Evolutionary conservation across 2,888 invertebrate species (phyloP), one percentile per base, ranked within the genome.

Genomic region (Cephonodes hylas): DNA sequence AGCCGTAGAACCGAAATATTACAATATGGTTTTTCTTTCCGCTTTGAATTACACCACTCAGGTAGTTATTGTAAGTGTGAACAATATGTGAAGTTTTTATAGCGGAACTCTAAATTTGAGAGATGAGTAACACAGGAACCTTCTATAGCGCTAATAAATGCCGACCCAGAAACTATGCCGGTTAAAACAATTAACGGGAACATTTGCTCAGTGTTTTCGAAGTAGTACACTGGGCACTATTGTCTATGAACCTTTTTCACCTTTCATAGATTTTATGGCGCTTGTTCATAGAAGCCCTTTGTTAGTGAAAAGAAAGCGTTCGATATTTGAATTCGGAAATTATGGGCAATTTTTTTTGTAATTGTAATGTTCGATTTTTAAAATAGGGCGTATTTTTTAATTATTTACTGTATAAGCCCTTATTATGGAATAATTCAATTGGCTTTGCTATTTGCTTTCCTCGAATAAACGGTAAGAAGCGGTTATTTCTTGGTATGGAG

Each of bases 121-220:
- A 64, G 69, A 73, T 77, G 81, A 80, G 75, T 80, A 79, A 78
- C 69, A 60, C 67, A 65, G 64, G 63, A 70, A 66, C 68, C 71
- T 71, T 70, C 66, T 67, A 64, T 70, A 73, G 72, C 69, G 75
- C 73, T 84, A 85, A 83, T 80, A 81, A 81, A 81, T 75, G 65
- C 78, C 75, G 81, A 79, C 81, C 84, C 76, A 83, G 80, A 84
- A 84, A 81, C 74, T 80, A 77, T 73, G 74, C 79, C 70, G 70
- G 67, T 69, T 65, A 74, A 73, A 85, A 82, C 82, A 86, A 88
- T 87, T 85, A 88, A 83, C 83, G 71, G 72, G 71, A 73, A 75
- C 66, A 74, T 76, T 84, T 83, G 84, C 83, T 83, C 78, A 75
- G 68, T 66, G 74, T 69, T 65, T 64, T 63, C 64, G 66, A 70